Evolutionary conservation across 2,888 invertebrate species (phyloP).

Genomic region (Carterocephalus palaemon): DNA sequence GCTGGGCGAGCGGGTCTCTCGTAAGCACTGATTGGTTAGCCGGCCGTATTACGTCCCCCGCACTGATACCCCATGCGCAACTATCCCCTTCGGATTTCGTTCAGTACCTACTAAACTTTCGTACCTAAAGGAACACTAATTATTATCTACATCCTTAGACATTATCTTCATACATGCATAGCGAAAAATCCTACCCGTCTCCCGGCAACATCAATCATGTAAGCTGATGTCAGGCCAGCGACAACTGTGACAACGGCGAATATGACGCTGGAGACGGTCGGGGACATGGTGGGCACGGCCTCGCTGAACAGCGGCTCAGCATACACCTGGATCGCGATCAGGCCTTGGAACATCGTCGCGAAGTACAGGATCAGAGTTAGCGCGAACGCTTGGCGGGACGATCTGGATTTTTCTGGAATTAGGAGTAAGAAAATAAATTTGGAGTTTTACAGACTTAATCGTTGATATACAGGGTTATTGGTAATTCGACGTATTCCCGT

Average conservation of each 20-base stretch:
- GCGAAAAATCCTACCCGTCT: constrained; percentile 45
- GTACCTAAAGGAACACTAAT: no score
- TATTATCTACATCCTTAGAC: no score
- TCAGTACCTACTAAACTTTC: no score
- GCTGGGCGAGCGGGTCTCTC: no score
- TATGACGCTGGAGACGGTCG: constrained; percentile 48
- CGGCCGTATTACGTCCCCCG: no score
- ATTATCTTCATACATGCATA: no score
- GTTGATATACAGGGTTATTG: not conserved
- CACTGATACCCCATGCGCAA: no score
- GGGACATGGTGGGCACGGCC: constrained; percentile 50
- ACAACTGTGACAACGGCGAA: constrained; percentile 44
- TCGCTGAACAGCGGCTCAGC: constrained; percentile 54
- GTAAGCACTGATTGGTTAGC: no score
- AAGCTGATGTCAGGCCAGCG: constrained; percentile 48
- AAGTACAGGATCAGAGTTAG: constrained; percentile 43
- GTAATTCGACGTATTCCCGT: no score
- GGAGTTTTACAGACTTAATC: not conserved
- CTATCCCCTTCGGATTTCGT: no score
- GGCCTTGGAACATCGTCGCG: constrained; percentile 53
- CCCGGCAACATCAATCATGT: constrained; percentile 50
- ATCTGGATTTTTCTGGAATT: constrained; percentile 49
- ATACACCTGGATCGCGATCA: constrained; percentile 57
- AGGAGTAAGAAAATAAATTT: not conserved
- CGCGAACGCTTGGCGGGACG: constrained; percentile 47